Base-by-base conservation (phyloP, 2,113 vertebrate genomes). In the Galemys pyrenaicus region DNA sequence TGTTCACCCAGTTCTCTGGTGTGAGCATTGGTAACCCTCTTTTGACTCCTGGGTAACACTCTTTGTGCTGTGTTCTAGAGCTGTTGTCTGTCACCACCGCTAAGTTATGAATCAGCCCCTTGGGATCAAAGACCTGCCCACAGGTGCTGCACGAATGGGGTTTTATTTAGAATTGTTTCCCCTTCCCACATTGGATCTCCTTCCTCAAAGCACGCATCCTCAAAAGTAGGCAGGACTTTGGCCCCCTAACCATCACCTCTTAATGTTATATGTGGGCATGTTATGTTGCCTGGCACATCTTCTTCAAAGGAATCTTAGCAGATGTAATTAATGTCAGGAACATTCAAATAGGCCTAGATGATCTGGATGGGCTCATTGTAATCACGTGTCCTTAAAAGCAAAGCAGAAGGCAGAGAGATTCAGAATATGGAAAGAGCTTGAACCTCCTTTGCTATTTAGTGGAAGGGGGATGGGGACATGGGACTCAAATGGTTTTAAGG, bases 391-490 rank as follows among this genome's bases (percentile, higher is more conserved):
- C 39, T 73, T 11, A 11, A 41, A 26, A 73, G 70, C 37, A 73
- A 39, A 71, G 37, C 6, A 30, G 41, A 60, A 41, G 15, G 49
- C 44, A 74, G 77, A 78, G n/a, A n/a, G 20, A 26, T 13, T 22
- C 0, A 0, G 54, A 37, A 39, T 1, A 5, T 32, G 22, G 24
- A 4, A 46, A 28, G 17, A 41, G 22, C 44, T 64, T 7, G 32
- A 2, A 46, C 16, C 49, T 13, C 30, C 44, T 19, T 20, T 26
- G n/a, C 44, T 30, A n/a, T 24, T 32, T 22, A 41, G 9, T 8
- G 26, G 44, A 35, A 24, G 4, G 22, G 12, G 6, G 7, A 5
- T 1, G 0, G 35, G 1, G 5, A 44, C 6, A 6, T 35, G 49
- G n/a, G 19, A 30, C 5, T 24, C 11, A 35, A 17, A 1, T 30